Conservation (phyloP, 2,113 vertebrate species). For the Clarias gariepinus region DNA sequence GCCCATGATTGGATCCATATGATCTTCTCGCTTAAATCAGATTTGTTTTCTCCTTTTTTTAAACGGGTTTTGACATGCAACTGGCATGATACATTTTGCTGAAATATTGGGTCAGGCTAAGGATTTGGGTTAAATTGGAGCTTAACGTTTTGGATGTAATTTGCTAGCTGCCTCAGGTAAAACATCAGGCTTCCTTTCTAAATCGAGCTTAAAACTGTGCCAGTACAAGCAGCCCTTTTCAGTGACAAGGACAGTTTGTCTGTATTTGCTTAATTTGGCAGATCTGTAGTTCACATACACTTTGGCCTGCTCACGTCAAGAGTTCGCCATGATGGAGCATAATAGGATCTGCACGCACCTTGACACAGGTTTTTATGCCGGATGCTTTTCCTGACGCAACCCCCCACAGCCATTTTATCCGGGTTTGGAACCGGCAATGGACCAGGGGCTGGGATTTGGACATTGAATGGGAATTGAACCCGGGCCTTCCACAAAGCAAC, state of each 20-base stretch:
- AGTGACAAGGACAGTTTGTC: neutral
- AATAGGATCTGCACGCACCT: no score
- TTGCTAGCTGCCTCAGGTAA: conserved; percentile 4
- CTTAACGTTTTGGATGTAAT: neutral
- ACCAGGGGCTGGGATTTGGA: no score
- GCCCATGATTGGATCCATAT: conserved; percentile 15
- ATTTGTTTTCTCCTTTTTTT: conserved; percentile 4
- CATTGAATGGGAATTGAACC: no score
- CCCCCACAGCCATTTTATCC: no score
- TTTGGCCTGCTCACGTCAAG: neutral
- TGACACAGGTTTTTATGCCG: no score
- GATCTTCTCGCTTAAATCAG: conserved; percentile 13
- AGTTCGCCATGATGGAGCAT: no score
- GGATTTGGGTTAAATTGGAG: neutral
- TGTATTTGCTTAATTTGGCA: neutral
- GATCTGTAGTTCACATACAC: neutral
- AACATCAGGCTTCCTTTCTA: neutral
- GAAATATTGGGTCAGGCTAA: neutral
- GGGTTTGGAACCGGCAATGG: no score
- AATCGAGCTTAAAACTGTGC: neutral
- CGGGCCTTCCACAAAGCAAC: no score
- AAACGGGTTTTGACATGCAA: neutral
- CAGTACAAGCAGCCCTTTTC: neutral
- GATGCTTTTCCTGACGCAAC: no score
- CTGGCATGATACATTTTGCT: neutral